These are phyloP conservation scores for Chymomyza fuscimana DNA, from an alignment of 2,888 invertebrate species.

Conservation along the genomic window DNA sequence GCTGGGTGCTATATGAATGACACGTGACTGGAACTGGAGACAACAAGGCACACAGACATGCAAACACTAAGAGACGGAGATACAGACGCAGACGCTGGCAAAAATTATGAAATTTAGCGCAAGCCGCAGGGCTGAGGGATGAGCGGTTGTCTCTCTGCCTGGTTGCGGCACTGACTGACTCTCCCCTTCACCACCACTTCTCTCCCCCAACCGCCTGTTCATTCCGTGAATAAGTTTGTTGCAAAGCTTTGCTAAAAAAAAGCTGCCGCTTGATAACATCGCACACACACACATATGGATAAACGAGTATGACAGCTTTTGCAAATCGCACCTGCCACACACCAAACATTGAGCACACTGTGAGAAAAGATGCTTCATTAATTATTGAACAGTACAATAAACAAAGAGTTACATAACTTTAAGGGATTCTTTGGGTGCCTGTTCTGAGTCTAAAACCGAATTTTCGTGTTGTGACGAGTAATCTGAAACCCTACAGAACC, in stretches of 20 bases:
- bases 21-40: constrained; percentile 54
- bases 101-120: constrained; percentile 73
- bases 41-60: not conserved
- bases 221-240: not conserved
- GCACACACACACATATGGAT: constrained; percentile 18
- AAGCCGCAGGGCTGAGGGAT: constrained; percentile 50
- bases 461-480: too few relatives aligned
- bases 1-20: constrained; percentile 57
- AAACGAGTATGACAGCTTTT: constrained; percentile 46
- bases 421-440: too few relatives aligned
- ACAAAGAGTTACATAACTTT: too few relatives aligned
- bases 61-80: constrained; percentile 23
- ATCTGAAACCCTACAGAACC: too few relatives aligned
- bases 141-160: constrained; percentile 3
- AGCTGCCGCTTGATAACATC: constrained; percentile 5
- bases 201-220: not conserved
- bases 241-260: constrained; percentile 5
- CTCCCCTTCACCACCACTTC: not conserved
- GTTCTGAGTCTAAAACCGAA: not conserved
- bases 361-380: not conserved
- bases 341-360: constrained; percentile 20
- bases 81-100: constrained; percentile 26
- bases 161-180: not conserved
- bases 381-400: not conserved
- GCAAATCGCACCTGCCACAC: constrained; percentile 70